Conservation (phyloP, 1,140 invertebrate genomes). For the Nephotettix cincticeps region DNA sequence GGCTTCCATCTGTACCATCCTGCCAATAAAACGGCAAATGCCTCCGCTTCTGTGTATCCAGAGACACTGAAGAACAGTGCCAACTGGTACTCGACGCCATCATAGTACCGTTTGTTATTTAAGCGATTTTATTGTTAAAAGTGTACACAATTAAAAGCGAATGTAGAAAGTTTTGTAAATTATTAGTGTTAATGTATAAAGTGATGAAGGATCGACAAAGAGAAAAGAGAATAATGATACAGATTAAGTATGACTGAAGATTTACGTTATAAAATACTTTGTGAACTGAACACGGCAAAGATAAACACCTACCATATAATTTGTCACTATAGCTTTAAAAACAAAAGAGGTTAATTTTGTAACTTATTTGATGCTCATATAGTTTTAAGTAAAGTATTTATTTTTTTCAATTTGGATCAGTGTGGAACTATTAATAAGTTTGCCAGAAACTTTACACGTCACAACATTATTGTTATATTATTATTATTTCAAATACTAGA, state of each 20-base stretch:
- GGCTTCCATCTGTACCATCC: constrained; percentile 89
- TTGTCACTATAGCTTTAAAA: neutral
- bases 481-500: too few relatives aligned
- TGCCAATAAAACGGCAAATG: constrained; percentile 59
- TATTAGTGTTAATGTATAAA: constrained; percentile 24
- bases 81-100: constrained; percentile 76
- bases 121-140: neutral
- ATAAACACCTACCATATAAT: neutral
- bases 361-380: too few relatives aligned
- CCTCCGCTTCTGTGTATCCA: constrained; percentile 52
- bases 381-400: too few relatives aligned
- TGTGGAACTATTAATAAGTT: too few relatives aligned
- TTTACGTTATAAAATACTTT: too few relatives aligned
- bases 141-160: constrained; percentile 10
- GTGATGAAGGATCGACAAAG: neutral
- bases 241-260: too few relatives aligned
- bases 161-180: constrained; percentile 22
- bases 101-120: constrained; percentile 53
- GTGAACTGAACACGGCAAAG: neutral
- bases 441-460: too few relatives aligned
- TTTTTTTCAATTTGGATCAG: too few relatives aligned
- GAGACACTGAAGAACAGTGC: constrained; percentile 54
- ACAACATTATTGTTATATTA: too few relatives aligned
- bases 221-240: constrained; percentile 14
- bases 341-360: neutral